These are phyloP conservation scores for Dione juno DNA, from an alignment of 2,888 invertebrate species.

Conservation along the genomic window DNA sequence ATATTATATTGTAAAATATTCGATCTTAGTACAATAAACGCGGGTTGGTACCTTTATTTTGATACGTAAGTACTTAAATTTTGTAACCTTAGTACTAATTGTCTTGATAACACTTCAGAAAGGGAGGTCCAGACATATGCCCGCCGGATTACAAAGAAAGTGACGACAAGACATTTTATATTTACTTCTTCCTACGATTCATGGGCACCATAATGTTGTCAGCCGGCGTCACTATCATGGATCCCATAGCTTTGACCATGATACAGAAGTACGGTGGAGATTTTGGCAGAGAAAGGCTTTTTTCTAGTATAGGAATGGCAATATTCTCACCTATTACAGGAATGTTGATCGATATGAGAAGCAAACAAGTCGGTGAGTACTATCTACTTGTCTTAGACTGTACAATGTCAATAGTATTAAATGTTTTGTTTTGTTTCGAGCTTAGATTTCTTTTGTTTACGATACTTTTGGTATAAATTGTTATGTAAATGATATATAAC, in stretches of 20 bases:
- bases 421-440: constrained; percentile 21
- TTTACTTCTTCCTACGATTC: constrained; percentile 91
- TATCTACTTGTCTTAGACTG: constrained; percentile 59
- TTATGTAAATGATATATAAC: too few species aligned
- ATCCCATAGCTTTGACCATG: constrained; percentile 93
- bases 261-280: constrained; percentile 93
- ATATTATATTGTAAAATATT: too few species aligned
- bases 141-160: constrained; percentile 91
- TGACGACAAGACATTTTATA: constrained; percentile 90
- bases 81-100: too few species aligned
- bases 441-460: neutral
- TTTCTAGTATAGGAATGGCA: constrained; percentile 92
- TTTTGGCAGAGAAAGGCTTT: constrained; percentile 90
- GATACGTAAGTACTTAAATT: too few species aligned
- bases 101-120: too few species aligned
- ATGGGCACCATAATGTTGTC: constrained; percentile 91
- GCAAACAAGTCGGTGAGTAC: constrained; percentile 82
- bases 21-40: too few species aligned
- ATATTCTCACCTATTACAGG: constrained; percentile 92
- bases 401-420: constrained; percentile 63
- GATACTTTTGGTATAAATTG: neutral
- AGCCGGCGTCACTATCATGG: constrained; percentile 94
- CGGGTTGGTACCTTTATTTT: too few species aligned
- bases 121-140: constrained; percentile 90
- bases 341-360: constrained; percentile 88